A percentile compares a stretch with the other conserved stretches of the same genome.
These are phyloP conservation scores for Pantherophis vulpinus DNA, from an alignment of 2,797 vertebrate species.

Conservation along the genomic window DNA sequence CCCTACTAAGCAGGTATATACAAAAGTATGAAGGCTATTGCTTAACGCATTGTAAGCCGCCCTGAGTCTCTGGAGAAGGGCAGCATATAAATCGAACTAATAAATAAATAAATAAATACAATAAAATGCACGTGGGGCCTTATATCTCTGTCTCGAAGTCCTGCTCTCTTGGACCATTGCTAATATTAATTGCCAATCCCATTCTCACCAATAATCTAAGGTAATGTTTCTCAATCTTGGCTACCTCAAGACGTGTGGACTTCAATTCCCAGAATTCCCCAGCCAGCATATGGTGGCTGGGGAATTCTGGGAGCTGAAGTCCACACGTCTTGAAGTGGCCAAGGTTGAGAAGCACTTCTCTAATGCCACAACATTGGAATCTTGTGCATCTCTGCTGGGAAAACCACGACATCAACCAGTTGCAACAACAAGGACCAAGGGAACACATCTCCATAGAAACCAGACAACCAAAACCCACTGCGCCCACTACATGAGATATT, in stretches of 20 bases:
- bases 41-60: too few species aligned
- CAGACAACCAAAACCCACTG: conserved; percentile 40
- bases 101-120: too few species aligned
- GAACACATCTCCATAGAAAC: conserved; percentile 64
- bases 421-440: not conserved
- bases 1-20: too few species aligned
- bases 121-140: not conserved
- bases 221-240: not conserved
- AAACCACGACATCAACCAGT: not conserved
- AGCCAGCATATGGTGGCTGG: too few species aligned
- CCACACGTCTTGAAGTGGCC: not conserved
- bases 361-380: not conserved
- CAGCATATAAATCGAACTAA: too few species aligned
- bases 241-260: not conserved
- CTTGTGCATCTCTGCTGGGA: not conserved
- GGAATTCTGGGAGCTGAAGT: not conserved
- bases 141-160: not conserved
- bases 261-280: not conserved
- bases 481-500: conserved; percentile 34
- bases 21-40: too few species aligned
- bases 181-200: not conserved
- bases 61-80: too few species aligned
- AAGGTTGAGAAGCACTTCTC: not conserved
- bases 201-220: not conserved
- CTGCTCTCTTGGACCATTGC: not conserved